Percentiles rank a stretch among this genome's conserved stretches.
phyloP scores from a whole-genome alignment of 1,140 invertebrate genomes.

The Vanessa atalanta region DNA sequence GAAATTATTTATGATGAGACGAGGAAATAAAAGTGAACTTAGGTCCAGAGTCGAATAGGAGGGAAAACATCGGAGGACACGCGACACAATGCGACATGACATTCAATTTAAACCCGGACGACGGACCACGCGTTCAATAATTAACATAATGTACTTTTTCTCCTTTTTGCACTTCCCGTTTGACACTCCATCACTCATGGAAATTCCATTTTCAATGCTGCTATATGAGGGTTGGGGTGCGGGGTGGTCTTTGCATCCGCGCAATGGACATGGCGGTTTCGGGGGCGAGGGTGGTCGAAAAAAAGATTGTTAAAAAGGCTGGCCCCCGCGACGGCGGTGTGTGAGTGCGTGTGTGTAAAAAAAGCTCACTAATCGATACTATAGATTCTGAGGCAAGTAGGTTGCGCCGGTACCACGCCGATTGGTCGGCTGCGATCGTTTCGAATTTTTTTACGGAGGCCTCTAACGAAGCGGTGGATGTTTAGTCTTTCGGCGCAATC shows the following conservation, averaged over 20 bases:
- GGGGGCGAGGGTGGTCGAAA: constrained; percentile 73
- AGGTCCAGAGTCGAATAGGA: constrained; percentile 17
- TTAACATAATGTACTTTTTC: constrained; percentile 81
- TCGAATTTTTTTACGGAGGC: constrained; percentile 59
- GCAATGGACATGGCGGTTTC: constrained; percentile 77
- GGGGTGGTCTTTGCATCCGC: constrained; percentile 78
- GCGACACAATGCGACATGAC: constrained; percentile 57
- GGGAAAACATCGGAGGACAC: constrained; percentile 20
- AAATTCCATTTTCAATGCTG: constrained; percentile 81
- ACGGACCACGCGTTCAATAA: constrained; percentile 72
- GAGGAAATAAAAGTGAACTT: background rate
- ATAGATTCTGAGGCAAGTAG: constrained; percentile 79
- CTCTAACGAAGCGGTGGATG: constrained; percentile 74
- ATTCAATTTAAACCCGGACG: constrained; percentile 75
- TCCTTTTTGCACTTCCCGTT: constrained; percentile 79
- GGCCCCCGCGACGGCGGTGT: constrained; percentile 70
- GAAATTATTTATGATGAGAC: too few species aligned
- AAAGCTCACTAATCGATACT: constrained; percentile 80
- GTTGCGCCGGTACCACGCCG: constrained; percentile 65
- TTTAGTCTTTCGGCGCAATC: constrained; percentile 71
- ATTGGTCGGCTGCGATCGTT: constrained; percentile 60
- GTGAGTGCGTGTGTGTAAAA: constrained; percentile 76
- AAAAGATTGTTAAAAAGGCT: constrained; percentile 80
- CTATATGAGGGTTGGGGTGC: constrained; percentile 68
- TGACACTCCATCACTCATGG: constrained; percentile 81